phyloP scores from a whole-genome alignment of 2,888 invertebrate species.

The Sympetrum striolatum region DNA sequence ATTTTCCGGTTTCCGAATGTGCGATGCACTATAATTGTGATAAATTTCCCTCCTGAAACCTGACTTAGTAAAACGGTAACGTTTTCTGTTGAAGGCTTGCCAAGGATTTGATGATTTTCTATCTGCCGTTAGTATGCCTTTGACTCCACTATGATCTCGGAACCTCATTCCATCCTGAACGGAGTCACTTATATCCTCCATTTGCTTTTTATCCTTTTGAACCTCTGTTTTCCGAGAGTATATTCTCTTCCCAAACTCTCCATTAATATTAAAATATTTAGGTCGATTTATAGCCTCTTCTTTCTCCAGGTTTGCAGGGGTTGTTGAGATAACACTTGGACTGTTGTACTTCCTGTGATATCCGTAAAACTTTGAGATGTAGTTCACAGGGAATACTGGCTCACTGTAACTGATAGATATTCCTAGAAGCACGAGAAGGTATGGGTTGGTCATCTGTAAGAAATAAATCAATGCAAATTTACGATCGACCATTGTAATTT shows the following conservation, averaged over 20 bases:
- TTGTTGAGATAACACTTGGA: not conserved
- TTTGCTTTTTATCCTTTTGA: accelerated
- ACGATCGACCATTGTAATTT: not conserved
- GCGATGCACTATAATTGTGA: too few relatives aligned
- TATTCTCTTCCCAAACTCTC: not conserved
- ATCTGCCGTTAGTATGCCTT: not conserved
- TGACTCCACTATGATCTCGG: not conserved
- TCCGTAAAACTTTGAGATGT: not conserved
- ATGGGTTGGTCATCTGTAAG: not conserved
- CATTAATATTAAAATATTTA: not conserved
- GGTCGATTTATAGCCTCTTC: not conserved
- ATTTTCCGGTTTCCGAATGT: too few relatives aligned
- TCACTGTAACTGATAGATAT: not conserved
- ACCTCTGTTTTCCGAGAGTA: not conserved
- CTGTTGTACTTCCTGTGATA: not conserved
- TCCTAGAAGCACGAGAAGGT: not conserved
- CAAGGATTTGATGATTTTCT: not conserved
- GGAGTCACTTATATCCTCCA: not conserved
- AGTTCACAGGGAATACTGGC: not conserved
- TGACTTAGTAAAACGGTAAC: too few relatives aligned
- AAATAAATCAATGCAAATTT: not conserved
- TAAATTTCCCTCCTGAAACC: too few relatives aligned
- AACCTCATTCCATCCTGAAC: not conserved
- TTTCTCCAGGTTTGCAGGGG: not conserved
- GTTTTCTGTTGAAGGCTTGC: too few relatives aligned